These are phyloP conservation scores for Linurgus olivaceus DNA, from an alignment of 2,797 vertebrate species.

Conservation along the genomic window DNA sequence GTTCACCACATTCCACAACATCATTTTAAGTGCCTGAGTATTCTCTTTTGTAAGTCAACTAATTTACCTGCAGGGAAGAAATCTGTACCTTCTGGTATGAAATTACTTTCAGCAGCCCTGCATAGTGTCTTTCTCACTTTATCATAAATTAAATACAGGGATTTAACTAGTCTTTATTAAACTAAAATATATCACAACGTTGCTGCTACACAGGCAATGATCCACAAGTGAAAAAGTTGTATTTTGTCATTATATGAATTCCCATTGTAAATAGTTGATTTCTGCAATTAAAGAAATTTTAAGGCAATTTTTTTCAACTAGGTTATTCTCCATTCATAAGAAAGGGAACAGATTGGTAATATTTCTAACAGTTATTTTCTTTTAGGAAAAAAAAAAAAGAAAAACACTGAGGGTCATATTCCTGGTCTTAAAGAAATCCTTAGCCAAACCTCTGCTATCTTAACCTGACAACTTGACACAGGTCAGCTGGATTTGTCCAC, in stretches of 20 bases:
- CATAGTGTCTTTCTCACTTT: not conserved
- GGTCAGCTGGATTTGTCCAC: not conserved
- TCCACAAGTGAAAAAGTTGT: not conserved
- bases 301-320: not conserved
- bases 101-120: conserved; percentile 43
- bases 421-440: not conserved
- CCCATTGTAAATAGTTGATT: not conserved
- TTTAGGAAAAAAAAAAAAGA: not conserved
- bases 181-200: not conserved
- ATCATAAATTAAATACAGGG: not conserved
- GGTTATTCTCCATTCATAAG: not conserved
- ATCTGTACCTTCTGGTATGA: not conserved
- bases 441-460: not conserved
- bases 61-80: not conserved
- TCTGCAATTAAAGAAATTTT: not conserved
- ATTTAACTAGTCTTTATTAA: not conserved
- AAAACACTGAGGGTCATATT: not conserved
- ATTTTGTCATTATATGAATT: not conserved
- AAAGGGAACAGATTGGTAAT: not conserved
- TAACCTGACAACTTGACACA: not conserved
- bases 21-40: not conserved
- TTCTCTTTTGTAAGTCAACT: not conserved
- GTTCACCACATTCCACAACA: not conserved
- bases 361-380: not conserved
- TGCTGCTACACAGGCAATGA: not conserved